Conservation (phyloP, 2,888 invertebrate genomes). For the Machimus rusticus region DNA sequence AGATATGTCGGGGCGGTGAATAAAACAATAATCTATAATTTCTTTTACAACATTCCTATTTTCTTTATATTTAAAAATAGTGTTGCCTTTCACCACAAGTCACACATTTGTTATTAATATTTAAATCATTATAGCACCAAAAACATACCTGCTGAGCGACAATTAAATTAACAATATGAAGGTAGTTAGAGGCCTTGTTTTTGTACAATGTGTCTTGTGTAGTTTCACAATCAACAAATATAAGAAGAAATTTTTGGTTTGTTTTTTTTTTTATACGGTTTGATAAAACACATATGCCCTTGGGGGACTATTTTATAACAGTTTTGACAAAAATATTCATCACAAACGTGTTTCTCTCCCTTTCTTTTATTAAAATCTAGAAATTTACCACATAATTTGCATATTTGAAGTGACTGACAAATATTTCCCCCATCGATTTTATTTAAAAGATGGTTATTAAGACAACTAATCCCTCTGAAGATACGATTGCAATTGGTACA, state of each 20-base stretch:
- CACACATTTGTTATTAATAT: not conserved
- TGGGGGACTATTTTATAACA: not conserved
- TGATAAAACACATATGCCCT: no score
- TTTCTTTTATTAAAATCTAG: not conserved
- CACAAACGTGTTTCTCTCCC: not conserved
- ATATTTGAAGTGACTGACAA: slow-evolving; percentile 7
- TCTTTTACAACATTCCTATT: not conserved
- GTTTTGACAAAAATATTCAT: not conserved
- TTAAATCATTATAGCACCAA: not conserved
- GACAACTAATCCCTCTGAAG: slow-evolving; percentile 5
- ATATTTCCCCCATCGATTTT: not conserved
- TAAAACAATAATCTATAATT: not conserved
- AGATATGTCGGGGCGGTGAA: not conserved
- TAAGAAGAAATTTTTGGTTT: not conserved
- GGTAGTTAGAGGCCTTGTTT: not conserved
- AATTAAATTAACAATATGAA: not conserved
- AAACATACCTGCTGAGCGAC: not conserved
- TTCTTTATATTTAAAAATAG: not conserved
- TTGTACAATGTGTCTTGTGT: not conserved
- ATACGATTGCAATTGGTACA: slow-evolving; percentile 6
- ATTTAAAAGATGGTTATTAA: slow-evolving; percentile 1
- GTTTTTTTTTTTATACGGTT: no score
- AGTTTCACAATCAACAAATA: not conserved
- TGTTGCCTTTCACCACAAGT: not conserved
- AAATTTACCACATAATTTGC: not conserved